A percentile compares a stretch with the other conserved stretches of the same genome.
Evolutionary conservation across 2,888 invertebrate species (phyloP).

Genomic region (Keiferia lycopersicella): DNA sequence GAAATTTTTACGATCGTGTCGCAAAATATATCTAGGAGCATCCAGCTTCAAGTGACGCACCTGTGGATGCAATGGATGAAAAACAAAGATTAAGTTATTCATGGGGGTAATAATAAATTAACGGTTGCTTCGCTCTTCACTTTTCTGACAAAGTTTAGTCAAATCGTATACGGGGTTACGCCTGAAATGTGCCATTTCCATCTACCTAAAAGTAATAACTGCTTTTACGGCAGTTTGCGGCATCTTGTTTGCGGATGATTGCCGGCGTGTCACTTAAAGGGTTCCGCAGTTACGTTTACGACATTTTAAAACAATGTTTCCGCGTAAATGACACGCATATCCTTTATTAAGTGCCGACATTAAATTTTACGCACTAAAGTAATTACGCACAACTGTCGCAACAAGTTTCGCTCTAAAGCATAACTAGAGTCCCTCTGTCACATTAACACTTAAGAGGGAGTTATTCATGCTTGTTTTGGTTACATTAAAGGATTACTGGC

Average conservation of each 20-base stretch:
- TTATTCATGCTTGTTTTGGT: slow-evolving; percentile 68
- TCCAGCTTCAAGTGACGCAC: too few relatives aligned
- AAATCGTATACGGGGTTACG: slow-evolving; percentile 17
- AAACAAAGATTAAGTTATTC: slow-evolving; percentile 13
- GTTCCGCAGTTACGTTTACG: slow-evolving; percentile 29
- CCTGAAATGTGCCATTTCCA: slow-evolving; percentile 23
- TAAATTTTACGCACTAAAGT: slow-evolving; percentile 44
- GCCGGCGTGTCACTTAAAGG: slow-evolving; percentile 29
- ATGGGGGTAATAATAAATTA: slow-evolving; percentile 10
- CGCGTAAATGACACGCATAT: slow-evolving; percentile 30
- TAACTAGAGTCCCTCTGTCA: slow-evolving; percentile 56
- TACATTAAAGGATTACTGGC: slow-evolving; percentile 76
- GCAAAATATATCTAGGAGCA: too few relatives aligned
- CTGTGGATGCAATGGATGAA: background rate
- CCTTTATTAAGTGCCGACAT: slow-evolving; percentile 40
- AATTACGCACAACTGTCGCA: slow-evolving; percentile 47
- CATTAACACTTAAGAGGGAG: slow-evolving; percentile 62
- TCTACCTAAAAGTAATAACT: slow-evolving; percentile 29
- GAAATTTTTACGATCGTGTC: background rate
- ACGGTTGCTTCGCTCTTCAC: slow-evolving; percentile 8
- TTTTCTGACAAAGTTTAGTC: slow-evolving; percentile 1
- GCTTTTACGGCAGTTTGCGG: slow-evolving; percentile 30
- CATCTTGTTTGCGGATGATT: slow-evolving; percentile 31
- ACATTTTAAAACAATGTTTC: slow-evolving; percentile 32
- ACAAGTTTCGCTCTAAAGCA: slow-evolving; percentile 54